Base-by-base conservation (phyloP, 2,113 vertebrate genomes). In the Excalfactoria chinensis region DNA sequence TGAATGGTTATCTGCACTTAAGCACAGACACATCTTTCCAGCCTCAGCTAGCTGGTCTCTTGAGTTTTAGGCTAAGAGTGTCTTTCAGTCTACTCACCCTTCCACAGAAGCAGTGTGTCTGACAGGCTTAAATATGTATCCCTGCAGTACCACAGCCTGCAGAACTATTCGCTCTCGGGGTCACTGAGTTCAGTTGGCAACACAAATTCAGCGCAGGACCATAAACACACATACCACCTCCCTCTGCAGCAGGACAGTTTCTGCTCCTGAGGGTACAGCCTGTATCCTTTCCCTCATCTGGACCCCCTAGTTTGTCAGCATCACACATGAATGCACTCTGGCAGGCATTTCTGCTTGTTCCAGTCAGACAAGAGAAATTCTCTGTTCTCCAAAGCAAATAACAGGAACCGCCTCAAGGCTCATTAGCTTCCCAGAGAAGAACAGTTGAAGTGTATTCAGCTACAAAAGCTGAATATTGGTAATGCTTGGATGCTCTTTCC, bases 261-360 rank as follows among this genome's bases (percentile, higher is more conserved):
- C 75, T 86, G 75, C 37, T 93, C 68, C 35, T 56, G 44, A 6
- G 32, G 55, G 87, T 2, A 3, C 30, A 70, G 56, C 5, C 53
- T 72, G 10, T 11, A 84, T 40, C 62, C 67, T 9, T 84, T 90
- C 55, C 77, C 41, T 93, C 55, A 12, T 79, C 66, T 53, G 60
- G 62, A 89, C 37, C 78, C 93, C 62, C 85, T 44, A 30, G 89
- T 68, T 82, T 85, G 89, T 62, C 68, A 77, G 60, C 12, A 2
- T 87, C 15, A 28, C 68, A 62, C 35, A 64, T 32, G 64, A 94
- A 87, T 92, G 93, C 53, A n/a, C 51, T 83, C 91, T 73, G 89
- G 78, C 75, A 89, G n/a, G 87, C 81, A 84, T 64, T 96, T 93
- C 94, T 87, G 89, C 89, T 78, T 3, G 1, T 94, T 94, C 84